phyloP scores from a whole-genome alignment of 2,113 vertebrate genomes.

The Hystrix brachyura region DNA sequence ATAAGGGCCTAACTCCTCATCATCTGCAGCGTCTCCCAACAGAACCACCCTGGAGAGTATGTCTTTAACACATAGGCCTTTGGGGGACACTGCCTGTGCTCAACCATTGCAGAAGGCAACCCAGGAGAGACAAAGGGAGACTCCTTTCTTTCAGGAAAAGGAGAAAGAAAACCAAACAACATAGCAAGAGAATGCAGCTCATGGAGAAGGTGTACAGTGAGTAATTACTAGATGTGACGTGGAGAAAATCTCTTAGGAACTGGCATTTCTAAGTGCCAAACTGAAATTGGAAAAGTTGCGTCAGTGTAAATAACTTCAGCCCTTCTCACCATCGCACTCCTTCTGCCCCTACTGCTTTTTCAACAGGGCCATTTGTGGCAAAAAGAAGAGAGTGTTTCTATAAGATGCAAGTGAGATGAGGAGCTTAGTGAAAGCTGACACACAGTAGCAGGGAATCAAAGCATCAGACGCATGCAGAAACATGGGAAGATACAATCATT shows the following conservation, averaged over 20 bases:
- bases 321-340: no score
- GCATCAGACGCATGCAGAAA: neutral
- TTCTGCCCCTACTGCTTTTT: neutral
- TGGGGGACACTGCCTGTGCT: neutral
- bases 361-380: neutral
- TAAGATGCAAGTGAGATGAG: neutral
- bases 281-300: constrained; percentile 11
- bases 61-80: neutral
- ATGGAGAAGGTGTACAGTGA: neutral
- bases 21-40: neutral
- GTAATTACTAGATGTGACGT: neutral
- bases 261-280: neutral
- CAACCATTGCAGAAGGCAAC: neutral
- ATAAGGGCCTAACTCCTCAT: neutral
- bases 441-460: neutral
- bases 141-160: neutral
- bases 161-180: neutral
- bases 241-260: neutral
- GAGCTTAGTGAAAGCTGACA: neutral
- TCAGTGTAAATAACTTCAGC: neutral
- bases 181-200: neutral
- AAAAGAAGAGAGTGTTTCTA: neutral
- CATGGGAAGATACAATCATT: neutral
- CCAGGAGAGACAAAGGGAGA: neutral
- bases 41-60: no score